Evolutionary conservation across 2,113 vertebrate species (phyloP).

Genomic region (Hippocampus abdominalis): DNA sequence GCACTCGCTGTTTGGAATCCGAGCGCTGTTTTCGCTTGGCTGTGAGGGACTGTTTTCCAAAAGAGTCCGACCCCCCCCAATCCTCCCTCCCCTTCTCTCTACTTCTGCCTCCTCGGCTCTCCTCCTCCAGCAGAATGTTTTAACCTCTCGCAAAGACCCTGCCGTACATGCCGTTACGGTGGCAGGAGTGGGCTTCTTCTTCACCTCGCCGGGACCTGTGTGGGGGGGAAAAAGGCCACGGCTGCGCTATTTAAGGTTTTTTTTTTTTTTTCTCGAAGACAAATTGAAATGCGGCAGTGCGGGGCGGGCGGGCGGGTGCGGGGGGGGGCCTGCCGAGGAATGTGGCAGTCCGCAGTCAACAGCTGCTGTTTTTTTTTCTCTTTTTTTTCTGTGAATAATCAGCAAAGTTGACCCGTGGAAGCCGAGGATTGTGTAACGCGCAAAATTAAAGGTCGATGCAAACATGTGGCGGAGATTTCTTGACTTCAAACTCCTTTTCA

Average conservation of each 20-base stretch:
- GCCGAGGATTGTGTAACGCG: conserved; percentile 59
- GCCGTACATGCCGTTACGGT: conserved; percentile 63
- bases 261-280: conserved; percentile 61
- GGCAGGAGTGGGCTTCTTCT: conserved; percentile 69
- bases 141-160: conserved; percentile 65
- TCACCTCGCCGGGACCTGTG: conserved; percentile 69
- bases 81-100: conserved; percentile 45
- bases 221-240: conserved; percentile 60
- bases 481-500: conserved; percentile 51
- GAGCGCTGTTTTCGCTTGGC: conserved; percentile 63
- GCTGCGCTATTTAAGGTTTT: conserved; percentile 64
- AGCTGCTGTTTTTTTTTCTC: conserved; percentile 44
- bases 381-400: conserved; percentile 69
- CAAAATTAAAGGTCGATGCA: conserved; percentile 70
- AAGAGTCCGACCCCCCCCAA: conserved; percentile 52
- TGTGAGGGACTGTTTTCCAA: conserved; percentile 70
- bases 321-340: conserved; percentile 64
- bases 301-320: conserved; percentile 51
- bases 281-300: conserved; percentile 63
- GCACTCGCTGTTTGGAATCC: conserved; percentile 66
- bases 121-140: conserved; percentile 66
- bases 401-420: conserved; percentile 61
- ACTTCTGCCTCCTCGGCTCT: conserved; percentile 57
- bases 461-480: conserved; percentile 55
- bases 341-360: conserved; percentile 66